Percentiles rank a stretch among this genome's conserved stretches.
Conservation (phyloP, 2,113 vertebrate genomes). For the Urocolius indicus region DNA sequence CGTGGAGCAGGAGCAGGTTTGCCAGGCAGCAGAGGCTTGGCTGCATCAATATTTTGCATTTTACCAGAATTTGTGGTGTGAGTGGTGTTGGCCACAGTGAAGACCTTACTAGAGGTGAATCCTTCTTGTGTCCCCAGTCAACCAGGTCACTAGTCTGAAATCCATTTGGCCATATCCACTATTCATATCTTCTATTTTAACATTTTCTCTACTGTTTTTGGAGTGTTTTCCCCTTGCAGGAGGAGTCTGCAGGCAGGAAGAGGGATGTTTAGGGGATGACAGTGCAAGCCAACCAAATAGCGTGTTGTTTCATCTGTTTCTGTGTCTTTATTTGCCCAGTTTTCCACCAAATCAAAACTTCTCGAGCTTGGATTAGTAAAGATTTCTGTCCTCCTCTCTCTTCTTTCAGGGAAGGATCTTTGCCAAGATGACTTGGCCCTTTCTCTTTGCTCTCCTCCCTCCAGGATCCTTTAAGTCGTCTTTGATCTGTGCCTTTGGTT, state of each 20-base stretch:
- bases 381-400: not conserved
- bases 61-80: not conserved
- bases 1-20: not conserved
- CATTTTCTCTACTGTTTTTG: not conserved
- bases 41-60: not conserved
- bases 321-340: not conserved
- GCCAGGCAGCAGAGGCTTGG: not conserved
- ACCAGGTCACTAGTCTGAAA: not conserved
- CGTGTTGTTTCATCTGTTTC: not conserved
- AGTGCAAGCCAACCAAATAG: not conserved
- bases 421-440: not conserved
- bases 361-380: not conserved
- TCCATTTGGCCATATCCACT: not conserved
- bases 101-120: not conserved
- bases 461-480: not conserved
- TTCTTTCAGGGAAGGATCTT: not conserved
- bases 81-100: not conserved
- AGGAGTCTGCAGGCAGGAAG: not conserved
- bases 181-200: not conserved
- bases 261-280: fast-evolving
- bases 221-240: not conserved
- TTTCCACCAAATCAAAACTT: not conserved
- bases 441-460: not conserved
- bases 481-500: not conserved
- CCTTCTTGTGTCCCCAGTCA: not conserved